Base-by-base conservation (phyloP, 2,888 invertebrate genomes). In the Unio pictorum region DNA sequence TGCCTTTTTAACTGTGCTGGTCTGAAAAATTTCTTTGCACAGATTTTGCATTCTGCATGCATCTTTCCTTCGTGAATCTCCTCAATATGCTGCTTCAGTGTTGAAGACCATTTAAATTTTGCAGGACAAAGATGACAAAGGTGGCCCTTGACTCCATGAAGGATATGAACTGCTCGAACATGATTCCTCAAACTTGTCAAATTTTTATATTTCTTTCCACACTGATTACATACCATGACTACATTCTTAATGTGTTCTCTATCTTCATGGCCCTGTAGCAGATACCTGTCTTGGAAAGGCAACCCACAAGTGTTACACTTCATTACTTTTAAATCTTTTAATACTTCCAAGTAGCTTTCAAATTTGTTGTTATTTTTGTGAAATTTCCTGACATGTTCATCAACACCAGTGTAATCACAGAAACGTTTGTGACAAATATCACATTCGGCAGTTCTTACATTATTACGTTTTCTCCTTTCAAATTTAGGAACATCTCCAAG, bases 51-150 rank as follows among this genome's bases (percentile, higher is more conserved):
- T 0, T 66, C 59, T 17, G 80, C 71, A 55, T 76, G 71, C 57
- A 72, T 72, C 64, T 80, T 77, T 15, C 78, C 77, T 62, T 75
- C 73, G 67, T 85, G 85, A 55, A 81, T 80, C 63, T 81, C 77
- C 55, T 82, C 76, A 30, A 84, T 76, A 65, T 85, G 85, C 55
- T 82, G 80, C 63, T 80, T 81, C 18, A 85, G 65, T 34, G 81
- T 79, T 17, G 72, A 68, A 17, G 69, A 62, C 66, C 81, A 78
- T 64, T 82, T 83, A 68, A 83, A 85, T 58, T 77, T 77, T 20
- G 82, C 76, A 8, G 80, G 71, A 62, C 83, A 84, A 17, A 82
- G 71, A 63, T 80, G 81, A 68, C 83, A 83, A 3, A 79, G 34
- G 55, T 75, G 69, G 11, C 69, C 72, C 34, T 69, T 70, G 1